Conservation (phyloP, 2,113 vertebrate genomes). For the Hippolais icterina region DNA sequence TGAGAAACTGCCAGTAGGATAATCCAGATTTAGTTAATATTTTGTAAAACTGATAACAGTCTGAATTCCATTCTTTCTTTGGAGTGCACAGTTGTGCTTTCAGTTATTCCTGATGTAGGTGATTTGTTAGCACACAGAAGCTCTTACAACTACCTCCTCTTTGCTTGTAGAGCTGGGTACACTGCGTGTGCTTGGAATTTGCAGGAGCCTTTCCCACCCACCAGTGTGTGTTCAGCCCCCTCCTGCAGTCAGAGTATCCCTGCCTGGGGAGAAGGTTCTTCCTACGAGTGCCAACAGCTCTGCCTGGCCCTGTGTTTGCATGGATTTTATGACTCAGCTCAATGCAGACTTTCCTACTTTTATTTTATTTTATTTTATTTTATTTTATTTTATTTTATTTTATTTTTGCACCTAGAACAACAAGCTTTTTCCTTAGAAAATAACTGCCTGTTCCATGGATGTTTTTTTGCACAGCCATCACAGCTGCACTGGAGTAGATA, state of each 20-base stretch:
- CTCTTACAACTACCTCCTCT: not conserved
- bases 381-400: not conserved
- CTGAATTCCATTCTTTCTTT: not conserved
- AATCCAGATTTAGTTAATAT: not conserved
- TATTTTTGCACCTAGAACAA: not conserved
- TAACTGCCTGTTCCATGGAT: not conserved
- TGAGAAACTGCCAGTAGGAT: not conserved
- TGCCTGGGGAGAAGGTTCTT: not conserved
- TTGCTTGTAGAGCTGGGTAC: not conserved
- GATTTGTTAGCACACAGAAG: not conserved
- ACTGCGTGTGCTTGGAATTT: not conserved
- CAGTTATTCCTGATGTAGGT: not conserved
- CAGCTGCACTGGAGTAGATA: not conserved
- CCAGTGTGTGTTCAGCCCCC: not conserved
- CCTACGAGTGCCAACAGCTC: not conserved
- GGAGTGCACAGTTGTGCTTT: not conserved
- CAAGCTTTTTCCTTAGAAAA: not conserved
- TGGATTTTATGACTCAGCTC: not conserved
- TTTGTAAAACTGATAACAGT: not conserved
- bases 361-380: not conserved
- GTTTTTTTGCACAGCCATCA: not conserved
- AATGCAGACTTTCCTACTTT: not conserved
- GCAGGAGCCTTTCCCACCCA: not conserved
- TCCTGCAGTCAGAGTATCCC: not conserved
- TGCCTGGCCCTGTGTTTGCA: not conserved